A percentile compares a stretch with the other conserved stretches of the same genome.
phyloP scores from a whole-genome alignment of 2,888 invertebrate species.

The Villa cingulata region DNA sequence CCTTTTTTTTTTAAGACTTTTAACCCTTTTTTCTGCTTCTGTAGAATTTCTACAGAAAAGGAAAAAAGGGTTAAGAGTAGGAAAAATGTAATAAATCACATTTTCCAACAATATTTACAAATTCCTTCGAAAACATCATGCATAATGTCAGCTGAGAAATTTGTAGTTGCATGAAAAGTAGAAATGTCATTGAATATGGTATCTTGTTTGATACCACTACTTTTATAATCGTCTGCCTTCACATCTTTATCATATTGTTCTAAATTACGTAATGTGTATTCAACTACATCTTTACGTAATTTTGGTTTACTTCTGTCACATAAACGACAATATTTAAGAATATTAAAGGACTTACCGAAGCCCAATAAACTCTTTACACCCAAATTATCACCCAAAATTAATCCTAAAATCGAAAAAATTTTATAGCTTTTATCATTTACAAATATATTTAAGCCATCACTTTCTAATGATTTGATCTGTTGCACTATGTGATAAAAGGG shows the following conservation, averaged over 20 bases:
- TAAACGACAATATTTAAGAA: not conserved
- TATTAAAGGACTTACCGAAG: not conserved
- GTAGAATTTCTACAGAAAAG: too few species aligned
- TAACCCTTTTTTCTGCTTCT: too few species aligned
- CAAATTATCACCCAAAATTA: slow-evolving; percentile 1
- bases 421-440: not conserved
- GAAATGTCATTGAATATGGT: not conserved
- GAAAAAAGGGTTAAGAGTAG: too few species aligned
- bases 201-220: not conserved
- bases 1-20: too few species aligned
- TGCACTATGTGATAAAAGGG: not conserved
- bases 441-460: not conserved
- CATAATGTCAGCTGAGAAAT: not conserved
- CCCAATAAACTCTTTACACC: not conserved
- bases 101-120: not conserved
- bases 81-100: not conserved
- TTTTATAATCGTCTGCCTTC: not conserved
- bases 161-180: not conserved
- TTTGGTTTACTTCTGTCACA: not conserved
- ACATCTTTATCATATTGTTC: not conserved
- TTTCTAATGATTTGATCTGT: slow-evolving; percentile 1
- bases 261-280: not conserved
- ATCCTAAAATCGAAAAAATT: not conserved
- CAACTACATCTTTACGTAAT: not conserved
- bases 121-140: not conserved